Evolutionary conservation across 1,140 invertebrate genomes (phyloP), one percentile per base, ranked within the genome.

Genomic region (Drosophila insularis): DNA sequence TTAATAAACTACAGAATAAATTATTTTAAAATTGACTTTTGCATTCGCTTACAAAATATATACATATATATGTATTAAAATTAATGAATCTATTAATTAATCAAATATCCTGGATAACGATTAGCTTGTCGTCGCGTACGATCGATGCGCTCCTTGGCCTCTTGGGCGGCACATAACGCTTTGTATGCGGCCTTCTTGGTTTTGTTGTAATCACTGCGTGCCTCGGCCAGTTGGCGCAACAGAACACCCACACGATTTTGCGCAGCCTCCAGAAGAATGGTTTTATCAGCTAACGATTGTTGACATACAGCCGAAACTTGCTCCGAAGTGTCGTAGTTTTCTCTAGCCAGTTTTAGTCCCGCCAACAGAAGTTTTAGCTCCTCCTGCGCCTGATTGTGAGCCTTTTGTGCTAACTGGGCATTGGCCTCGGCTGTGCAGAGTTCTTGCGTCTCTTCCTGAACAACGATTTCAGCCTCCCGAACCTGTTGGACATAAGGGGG

Each of bases 1-100:
- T 85, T 80, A 89, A 89, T 89, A 89, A 89, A 89, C 80, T 80
- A 81, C 85, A 89, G 68, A 89, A 89, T 85, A 73, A 78, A 84
- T 75, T 68, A 76, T 68, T 69, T 76, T 79, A 63, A 10, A 17
- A 50, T 50, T 21, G 43, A 50, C 17, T 56, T 35, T 31, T 35
- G 55, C 14, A 58, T 58, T 50, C 21, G 43, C 43, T 17, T 35
- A 58, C 4, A 40, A 60, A 53, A 62, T 27, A 27, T 27, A 54
- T 72, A 62, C 35, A 68, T 37, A 46, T 53, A 62, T 58, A 13
- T 23, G n/a, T 13, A 37, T 13, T 14, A 56, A 56, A 27, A 31
- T 31, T 0, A 31, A 17, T 14, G 27, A 31, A 14, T 21, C 17
- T 8, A 56, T 27, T 58, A 32, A 17, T 58, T 58, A 19, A 31